Evolutionary conservation across 2,797 vertebrate genomes (phyloP).

Genomic region (Alosa sapidissima): DNA sequence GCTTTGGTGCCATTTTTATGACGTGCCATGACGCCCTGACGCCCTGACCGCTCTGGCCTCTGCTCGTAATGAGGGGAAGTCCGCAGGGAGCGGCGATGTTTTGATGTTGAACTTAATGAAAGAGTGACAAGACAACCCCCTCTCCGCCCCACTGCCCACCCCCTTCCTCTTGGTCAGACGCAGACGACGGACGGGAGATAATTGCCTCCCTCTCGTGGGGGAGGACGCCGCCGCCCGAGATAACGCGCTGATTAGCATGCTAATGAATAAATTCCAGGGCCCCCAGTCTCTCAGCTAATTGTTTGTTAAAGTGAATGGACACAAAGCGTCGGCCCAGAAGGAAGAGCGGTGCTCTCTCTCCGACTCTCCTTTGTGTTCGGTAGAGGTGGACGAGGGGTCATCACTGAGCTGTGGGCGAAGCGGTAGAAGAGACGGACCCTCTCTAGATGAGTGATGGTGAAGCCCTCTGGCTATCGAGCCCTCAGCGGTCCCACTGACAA

Average conservation of each 20-base stretch:
- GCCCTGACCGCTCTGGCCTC: neutral
- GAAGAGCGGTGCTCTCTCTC: neutral
- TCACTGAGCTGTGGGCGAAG: neutral
- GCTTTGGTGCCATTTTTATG: no score
- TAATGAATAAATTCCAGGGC: neutral
- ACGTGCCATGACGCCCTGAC: no score
- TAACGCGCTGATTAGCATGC: neutral
- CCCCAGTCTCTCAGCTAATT: neutral
- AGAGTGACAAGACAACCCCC: neutral
- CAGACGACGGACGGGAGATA: neutral
- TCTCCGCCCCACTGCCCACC: neutral
- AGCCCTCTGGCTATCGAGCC: neutral
- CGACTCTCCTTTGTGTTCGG: neutral
- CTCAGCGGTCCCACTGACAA: neutral
- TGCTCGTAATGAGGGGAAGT: neutral
- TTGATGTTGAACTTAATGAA: slow-evolving; percentile 18
- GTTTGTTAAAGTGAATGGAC: neutral
- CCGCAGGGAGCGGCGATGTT: neutral
- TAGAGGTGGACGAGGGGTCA: neutral
- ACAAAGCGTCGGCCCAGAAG: neutral
- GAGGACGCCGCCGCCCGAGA: neutral
- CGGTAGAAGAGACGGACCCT: neutral
- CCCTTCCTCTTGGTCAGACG: neutral
- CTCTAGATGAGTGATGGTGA: neutral
- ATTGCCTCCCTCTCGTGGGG: neutral